Conservation (phyloP, 2,113 vertebrate genomes). For the Cyanistes caeruleus region DNA sequence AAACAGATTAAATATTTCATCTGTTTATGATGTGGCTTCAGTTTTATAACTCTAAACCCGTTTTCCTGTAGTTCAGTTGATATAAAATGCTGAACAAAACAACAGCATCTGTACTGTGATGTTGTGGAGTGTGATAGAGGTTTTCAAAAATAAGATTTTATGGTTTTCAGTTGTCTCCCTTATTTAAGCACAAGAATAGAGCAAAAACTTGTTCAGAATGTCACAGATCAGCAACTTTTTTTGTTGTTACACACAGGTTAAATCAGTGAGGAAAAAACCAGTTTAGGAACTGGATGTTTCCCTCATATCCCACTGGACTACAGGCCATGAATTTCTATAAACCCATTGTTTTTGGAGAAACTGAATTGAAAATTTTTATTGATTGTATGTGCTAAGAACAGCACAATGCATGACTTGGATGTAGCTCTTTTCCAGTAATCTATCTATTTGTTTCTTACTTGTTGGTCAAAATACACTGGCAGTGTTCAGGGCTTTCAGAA, state of each 20-base stretch:
- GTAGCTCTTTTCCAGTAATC: not conserved
- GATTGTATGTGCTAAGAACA: accelerated
- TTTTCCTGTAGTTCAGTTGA: not conserved
- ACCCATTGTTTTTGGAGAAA: not conserved
- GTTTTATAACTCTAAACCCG: not conserved
- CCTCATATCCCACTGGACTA: not conserved
- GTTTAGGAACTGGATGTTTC: not conserved
- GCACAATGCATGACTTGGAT: not conserved
- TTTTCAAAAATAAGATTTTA: not conserved
- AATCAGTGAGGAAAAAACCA: not conserved
- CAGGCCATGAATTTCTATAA: not conserved
- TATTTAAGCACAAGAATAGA: not conserved
- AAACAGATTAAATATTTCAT: not conserved
- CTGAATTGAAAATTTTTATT: not conserved
- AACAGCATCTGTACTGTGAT: not conserved
- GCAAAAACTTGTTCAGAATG: accelerated
- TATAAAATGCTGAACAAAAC: not conserved
- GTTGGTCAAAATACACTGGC: not conserved
- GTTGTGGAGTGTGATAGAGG: not conserved
- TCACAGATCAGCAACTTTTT: not conserved
- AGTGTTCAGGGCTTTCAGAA: not conserved
- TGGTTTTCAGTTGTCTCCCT: accelerated
- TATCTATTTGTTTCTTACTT: not conserved
- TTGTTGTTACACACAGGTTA: not conserved
- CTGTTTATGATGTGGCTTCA: not conserved